Evolutionary conservation across 2,888 invertebrate genomes (phyloP), one percentile per base, ranked within the genome.

Genomic region (Platycnemis pennipes): DNA sequence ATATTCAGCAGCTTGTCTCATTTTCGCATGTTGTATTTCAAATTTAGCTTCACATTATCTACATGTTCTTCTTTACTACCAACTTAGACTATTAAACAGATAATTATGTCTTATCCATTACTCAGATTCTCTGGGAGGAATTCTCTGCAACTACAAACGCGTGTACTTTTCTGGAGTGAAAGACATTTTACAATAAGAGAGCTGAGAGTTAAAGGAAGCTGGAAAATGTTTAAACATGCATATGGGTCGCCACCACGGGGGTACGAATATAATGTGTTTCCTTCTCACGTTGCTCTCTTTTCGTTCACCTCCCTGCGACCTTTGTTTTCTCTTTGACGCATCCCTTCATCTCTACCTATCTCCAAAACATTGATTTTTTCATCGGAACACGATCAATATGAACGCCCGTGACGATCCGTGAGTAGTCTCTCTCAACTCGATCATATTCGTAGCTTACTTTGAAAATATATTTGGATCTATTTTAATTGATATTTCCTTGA

Each of bases 361-460:
- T 19, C 19, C 31, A 26, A n/a, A 89, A 37, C 49, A 89, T 89
- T 53, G 77, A 77, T 77, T 77, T 77, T n/a, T 77, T 16, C 77
- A 31, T 37, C 77, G 77, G 13, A 3, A 53, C 53, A 37, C 42
- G 88, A 88, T 88, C 31, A 31, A 88, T 88, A 46, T 53, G 13
- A 49, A 88, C 53, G 49, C 11, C n/a, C 31, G 22, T 45, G 0
- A 1, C 31, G 53, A 37, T 19, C 53, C 88, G 19, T 53, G 42
- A 53, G 53, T 16, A 89, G 26, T 37, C 37, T 89, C 49, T 22
- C 11, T 3, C 31, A n/a, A n/a, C n/a, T n/a, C n/a, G n/a, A 49
- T 16, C 49, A 2, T 2, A 19, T 19, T 49, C 49, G 19, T 49
- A 11, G 13, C 49, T 49, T 0, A 89, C 53, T 37, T 89, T 37